Evolutionary conservation across 2,113 vertebrate genomes (phyloP).

Genomic region (Carassius auratus): DNA sequence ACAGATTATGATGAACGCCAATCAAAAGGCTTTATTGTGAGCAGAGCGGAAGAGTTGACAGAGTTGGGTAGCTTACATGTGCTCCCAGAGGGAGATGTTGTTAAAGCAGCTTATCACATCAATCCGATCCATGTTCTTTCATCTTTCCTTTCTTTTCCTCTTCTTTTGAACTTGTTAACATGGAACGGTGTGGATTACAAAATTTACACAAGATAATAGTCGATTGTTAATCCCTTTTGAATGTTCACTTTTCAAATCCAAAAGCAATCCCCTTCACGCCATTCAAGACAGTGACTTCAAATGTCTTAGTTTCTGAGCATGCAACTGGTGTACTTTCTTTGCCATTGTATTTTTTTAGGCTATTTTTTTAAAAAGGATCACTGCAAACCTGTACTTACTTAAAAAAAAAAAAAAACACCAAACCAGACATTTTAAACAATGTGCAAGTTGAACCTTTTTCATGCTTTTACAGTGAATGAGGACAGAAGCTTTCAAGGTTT

Average conservation of each 20-base stretch:
- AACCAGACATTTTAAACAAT: neutral
- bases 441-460: neutral
- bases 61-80: constrained; percentile 37
- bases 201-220: constrained; percentile 28
- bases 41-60: constrained; percentile 49
- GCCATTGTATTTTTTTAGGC: neutral
- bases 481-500: neutral
- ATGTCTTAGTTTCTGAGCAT: neutral
- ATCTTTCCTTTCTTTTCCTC: constrained; percentile 30
- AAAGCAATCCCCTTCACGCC: constrained; percentile 26
- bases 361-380: neutral
- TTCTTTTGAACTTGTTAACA: constrained; percentile 41
- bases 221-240: constrained; percentile 24
- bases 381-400: neutral
- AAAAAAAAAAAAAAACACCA: neutral
- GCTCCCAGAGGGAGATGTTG: constrained; percentile 32
- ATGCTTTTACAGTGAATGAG: neutral
- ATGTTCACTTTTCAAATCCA: constrained; percentile 25
- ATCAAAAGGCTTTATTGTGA: constrained; percentile 37
- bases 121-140: constrained; percentile 31
- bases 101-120: constrained; percentile 45
- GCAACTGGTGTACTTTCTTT: constrained; percentile 10
- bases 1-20: constrained; percentile 50
- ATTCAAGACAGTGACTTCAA: constrained; percentile 25
- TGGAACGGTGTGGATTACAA: constrained; percentile 30